A percentile compares a stretch with the other conserved stretches of the same genome.
Conservation (phyloP, 1,140 invertebrate species). For the Drosophila triauraria region DNA sequence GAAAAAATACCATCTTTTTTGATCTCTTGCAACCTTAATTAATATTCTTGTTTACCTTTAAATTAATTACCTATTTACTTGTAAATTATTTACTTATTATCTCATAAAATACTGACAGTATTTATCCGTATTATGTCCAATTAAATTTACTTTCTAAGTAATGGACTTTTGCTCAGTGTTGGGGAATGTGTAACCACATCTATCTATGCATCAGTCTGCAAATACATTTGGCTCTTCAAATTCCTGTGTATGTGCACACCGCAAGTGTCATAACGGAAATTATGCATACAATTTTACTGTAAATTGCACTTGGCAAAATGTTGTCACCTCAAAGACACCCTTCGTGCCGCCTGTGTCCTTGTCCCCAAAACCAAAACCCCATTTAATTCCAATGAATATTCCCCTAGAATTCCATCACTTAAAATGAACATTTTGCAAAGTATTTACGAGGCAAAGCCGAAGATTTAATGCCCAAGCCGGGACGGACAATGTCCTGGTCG, state of each 20-base stretch:
- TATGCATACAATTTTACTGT: slow-evolving; percentile 77
- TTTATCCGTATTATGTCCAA: no score
- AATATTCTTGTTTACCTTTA: no score
- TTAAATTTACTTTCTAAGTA: background rate
- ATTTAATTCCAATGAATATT: background rate
- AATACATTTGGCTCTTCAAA: slow-evolving; percentile 17
- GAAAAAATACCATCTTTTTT: no score
- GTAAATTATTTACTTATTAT: background rate
- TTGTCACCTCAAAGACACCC: slow-evolving; percentile 28
- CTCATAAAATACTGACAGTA: background rate
- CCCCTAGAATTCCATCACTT: slow-evolving; percentile 17
- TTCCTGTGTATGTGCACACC: slow-evolving; percentile 35
- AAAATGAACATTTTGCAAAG: slow-evolving; percentile 22
- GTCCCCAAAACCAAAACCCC: background rate
- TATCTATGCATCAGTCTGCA: slow-evolving; percentile 40
- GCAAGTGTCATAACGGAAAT: slow-evolving; percentile 78
- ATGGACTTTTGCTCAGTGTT: background rate
- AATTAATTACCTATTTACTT: no score
- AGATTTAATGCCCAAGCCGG: slow-evolving; percentile 26
- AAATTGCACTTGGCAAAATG: slow-evolving; percentile 68
- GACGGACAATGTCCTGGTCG: slow-evolving; percentile 4
- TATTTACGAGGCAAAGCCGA: slow-evolving; percentile 38
- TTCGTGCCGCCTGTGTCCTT: no score
- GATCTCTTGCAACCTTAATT: no score
- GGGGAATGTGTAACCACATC: slow-evolving; percentile 46